Evolutionary conservation across 1,140 invertebrate species (phyloP).

Genomic region (Tetramorium alpestre): DNA sequence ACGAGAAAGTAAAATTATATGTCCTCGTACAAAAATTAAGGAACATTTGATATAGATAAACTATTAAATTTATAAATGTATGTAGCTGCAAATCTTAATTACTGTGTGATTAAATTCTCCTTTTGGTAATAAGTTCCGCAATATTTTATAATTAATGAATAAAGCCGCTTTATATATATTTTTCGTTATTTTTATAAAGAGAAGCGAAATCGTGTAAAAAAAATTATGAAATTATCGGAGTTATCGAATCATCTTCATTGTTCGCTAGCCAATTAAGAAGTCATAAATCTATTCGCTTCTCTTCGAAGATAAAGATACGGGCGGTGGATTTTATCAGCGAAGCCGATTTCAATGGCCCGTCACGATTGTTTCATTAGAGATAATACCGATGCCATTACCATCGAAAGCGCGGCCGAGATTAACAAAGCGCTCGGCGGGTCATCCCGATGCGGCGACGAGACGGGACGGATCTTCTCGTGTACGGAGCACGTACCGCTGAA

Average conservation of each 20-base stretch:
- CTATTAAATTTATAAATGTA: not conserved
- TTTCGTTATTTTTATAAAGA: slow-evolving; percentile 1
- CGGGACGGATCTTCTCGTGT: slow-evolving; percentile 38
- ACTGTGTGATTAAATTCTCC: not conserved
- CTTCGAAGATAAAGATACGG: not conserved
- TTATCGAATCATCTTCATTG: not conserved
- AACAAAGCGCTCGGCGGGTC: slow-evolving; percentile 56
- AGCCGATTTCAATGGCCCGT: slow-evolving; percentile 64
- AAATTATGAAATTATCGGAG: not conserved
- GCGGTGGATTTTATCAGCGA: not conserved
- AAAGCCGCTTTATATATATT: not conserved
- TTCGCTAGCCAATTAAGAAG: not conserved
- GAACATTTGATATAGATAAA: not conserved
- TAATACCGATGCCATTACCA: slow-evolving; percentile 66
- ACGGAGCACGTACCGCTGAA: slow-evolving; percentile 59
- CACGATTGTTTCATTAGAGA: slow-evolving; percentile 68
- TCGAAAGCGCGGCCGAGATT: slow-evolving; percentile 67
- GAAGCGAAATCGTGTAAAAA: not conserved
- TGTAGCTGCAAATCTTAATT: not conserved
- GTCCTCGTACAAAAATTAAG: not conserved
- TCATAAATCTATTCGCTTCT: not conserved
- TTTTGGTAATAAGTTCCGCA: not conserved
- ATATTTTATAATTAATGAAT: slow-evolving; percentile 3
- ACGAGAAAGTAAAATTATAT: not conserved
- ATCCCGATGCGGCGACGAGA: slow-evolving; percentile 51